Base-by-base conservation (phyloP, 2,888 invertebrate genomes). In the Leptinotarsa rubiginosa region DNA sequence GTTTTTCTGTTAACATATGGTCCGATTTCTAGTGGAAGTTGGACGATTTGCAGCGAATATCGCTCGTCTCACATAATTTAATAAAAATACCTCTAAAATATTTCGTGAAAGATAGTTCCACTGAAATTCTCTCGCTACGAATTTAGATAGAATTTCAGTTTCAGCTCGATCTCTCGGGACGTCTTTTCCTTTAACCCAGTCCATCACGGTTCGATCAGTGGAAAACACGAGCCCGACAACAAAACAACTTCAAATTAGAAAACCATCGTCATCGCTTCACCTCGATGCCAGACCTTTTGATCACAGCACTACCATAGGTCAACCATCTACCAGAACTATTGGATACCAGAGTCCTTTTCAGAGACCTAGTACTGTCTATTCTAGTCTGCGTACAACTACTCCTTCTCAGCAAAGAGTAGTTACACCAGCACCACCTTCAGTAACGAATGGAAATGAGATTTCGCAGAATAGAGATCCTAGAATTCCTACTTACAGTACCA, bases 401-500 rank as follows among this genome's bases (percentile, higher is more conserved):
- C 54, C 54, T 20, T 54, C 20, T 13, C 20, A 56, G 20, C 54
- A 7, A 13, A 16, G 10, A 18, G 52, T 52, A 18, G 18, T 4
- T 52, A 52, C 16, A 62, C 13, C 22, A 18, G 41, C 56, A 13
- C 10, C 20, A 12, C 16, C 56, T 13, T 47, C 18, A 16, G 18
- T 47, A 47, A 69, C 56, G 16, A 47, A 7, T 47, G 18, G 50
- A 22, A 22, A 49, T 3, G 47, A n/a, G 18, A 4, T 25, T 67
- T 31, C 47, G 4, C 64, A 59, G 31, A 22, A 77, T 75, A 75
- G 50, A n/a, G 56, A 18, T 13, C 71, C 70, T 22, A 47, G 62
- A 12, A 73, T 85, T 20, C 85, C 86, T 3, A 80, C 81, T 2
- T 87, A 87, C 71, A 71, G 76, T 22, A 86, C 85, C 12, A 78